Conservation (phyloP, 2,888 invertebrate species). For the Cataglyphis rosenhaueri region DNA sequence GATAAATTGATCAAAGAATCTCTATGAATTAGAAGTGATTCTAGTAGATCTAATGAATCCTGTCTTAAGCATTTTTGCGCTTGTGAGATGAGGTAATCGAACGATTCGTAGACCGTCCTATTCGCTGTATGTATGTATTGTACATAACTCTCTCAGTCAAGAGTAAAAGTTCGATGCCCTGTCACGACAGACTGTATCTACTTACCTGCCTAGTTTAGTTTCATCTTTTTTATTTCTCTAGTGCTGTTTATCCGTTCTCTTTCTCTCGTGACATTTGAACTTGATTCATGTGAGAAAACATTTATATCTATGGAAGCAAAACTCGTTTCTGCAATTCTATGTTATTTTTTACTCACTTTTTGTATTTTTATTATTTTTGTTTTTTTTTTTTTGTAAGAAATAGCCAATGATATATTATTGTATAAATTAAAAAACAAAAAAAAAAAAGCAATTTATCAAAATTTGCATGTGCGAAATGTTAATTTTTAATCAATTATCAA, state of each 20-base stretch:
- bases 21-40: conserved; percentile 2
- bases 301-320: not conserved
- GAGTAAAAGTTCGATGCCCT: conserved; percentile 69
- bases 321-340: not conserved
- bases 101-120: not conserved
- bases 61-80: not conserved
- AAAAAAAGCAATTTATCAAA: not conserved
- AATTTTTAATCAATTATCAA: not conserved
- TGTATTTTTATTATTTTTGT: not conserved
- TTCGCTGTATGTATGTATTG: conserved; percentile 4
- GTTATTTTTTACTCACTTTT: not conserved
- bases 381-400: not conserved
- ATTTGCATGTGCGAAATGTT: not conserved
- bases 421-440: not conserved
- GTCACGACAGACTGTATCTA: not conserved
- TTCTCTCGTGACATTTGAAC: conserved; percentile 53
- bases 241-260: not conserved
- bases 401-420: not conserved
- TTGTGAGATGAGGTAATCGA: conserved; percentile 28
- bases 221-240: conserved; percentile 31
- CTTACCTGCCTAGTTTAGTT: conserved; percentile 16
- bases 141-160: conserved; percentile 45
- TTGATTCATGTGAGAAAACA: conserved; percentile 1
- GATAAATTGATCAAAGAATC: conserved; percentile 29
- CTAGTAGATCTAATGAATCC: not conserved